Evolutionary conservation across 1,140 invertebrate genomes (phyloP).

Genomic region (Papilio polytes): DNA sequence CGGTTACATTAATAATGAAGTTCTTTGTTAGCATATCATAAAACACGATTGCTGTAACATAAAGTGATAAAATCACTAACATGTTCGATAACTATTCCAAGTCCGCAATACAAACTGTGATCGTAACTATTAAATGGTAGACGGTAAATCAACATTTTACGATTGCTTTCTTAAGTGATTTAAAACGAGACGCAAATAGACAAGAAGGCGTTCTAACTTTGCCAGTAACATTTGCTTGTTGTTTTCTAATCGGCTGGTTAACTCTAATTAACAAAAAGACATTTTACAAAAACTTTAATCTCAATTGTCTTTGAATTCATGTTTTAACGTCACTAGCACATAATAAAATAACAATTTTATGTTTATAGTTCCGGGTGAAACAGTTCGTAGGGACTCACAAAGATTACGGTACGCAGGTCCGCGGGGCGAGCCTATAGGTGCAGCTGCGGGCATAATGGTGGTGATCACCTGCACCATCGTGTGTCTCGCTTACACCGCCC

Average conservation of each 20-base stretch:
- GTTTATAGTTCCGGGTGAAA: conserved; percentile 50
- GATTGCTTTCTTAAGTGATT: conserved; percentile 1
- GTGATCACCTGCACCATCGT: conserved; percentile 71
- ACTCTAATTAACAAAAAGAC: not conserved
- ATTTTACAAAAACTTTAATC: not conserved
- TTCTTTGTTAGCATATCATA: not conserved
- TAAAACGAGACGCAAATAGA: not conserved
- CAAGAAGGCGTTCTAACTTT: not conserved
- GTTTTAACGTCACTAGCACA: conserved; percentile 1
- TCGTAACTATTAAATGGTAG: not conserved
- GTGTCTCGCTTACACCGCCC: conserved; percentile 69
- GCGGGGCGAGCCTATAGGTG: conserved; percentile 59
- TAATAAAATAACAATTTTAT: conserved; percentile 36
- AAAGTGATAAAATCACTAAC: not conserved
- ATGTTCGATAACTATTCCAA: not conserved
- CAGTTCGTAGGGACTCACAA: conserved; percentile 60
- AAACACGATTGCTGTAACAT: not conserved
- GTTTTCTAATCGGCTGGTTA: not conserved
- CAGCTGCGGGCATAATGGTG: conserved; percentile 74
- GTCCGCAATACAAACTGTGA: not conserved
- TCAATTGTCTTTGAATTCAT: not conserved
- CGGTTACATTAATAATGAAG: not conserved
- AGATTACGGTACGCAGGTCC: conserved; percentile 44
- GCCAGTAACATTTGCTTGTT: not conserved
- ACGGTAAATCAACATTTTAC: conserved; percentile 17